Conservation (phyloP, 2,797 vertebrate genomes). For the Kryptolebias ocellatus region DNA sequence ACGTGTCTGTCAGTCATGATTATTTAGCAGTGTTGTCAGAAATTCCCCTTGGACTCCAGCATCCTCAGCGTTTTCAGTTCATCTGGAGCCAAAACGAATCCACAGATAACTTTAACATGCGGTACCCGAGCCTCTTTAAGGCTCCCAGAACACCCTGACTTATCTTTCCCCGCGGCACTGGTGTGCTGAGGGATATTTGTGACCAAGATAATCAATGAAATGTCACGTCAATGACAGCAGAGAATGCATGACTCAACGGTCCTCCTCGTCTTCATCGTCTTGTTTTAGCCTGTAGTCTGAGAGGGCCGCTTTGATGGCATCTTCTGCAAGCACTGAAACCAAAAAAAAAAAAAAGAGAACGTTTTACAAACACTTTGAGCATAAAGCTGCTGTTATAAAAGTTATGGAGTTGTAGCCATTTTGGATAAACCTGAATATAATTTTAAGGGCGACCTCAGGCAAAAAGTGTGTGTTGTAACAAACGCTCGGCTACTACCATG, state of each 20-base stretch:
- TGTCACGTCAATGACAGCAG: background rate
- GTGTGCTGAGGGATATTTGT: background rate
- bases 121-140: conserved; percentile 14
- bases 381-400: background rate
- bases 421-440: too few relatives aligned
- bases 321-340: conserved; percentile 90
- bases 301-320: conserved; percentile 92
- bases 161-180: conserved; percentile 3
- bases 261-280: conserved; percentile 48
- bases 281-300: conserved; percentile 92
- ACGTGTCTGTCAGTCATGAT: background rate
- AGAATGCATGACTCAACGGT: conserved; percentile 41
- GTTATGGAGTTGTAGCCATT: too few relatives aligned
- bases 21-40: background rate
- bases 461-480: too few relatives aligned
- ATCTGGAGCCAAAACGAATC: conserved; percentile 5
- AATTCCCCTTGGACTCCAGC: background rate
- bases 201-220: background rate
- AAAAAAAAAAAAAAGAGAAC: background rate
- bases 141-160: conserved; percentile 4
- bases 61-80: conserved; percentile 6
- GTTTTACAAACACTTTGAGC: conserved; percentile 1
- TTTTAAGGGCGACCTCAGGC: too few relatives aligned
- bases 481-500: too few relatives aligned
- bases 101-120: conserved; percentile 3